A percentile compares a stretch with the other conserved stretches of the same genome.
Evolutionary conservation across 1,140 invertebrate species (phyloP).

Genomic region (Cataglyphis hispanica): DNA sequence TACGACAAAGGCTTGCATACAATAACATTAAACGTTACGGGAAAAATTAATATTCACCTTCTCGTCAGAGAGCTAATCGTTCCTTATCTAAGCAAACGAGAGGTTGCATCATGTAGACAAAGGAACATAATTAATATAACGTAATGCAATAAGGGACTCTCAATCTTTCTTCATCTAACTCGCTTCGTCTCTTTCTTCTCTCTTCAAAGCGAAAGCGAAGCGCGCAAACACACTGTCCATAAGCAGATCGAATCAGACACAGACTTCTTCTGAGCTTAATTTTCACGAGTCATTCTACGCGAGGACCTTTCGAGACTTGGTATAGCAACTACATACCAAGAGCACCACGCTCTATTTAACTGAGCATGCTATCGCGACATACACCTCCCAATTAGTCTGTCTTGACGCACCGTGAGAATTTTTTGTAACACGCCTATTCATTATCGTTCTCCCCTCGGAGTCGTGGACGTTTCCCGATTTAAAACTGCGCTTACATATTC

Average conservation of each 20-base stretch:
- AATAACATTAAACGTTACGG: constrained; percentile 17
- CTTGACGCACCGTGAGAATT: constrained; percentile 78
- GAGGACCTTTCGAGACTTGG: not conserved
- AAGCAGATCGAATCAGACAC: constrained; percentile 64
- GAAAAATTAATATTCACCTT: constrained; percentile 31
- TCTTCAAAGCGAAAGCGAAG: not conserved
- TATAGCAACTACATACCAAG: not conserved
- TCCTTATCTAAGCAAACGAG: not conserved
- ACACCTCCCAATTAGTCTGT: constrained; percentile 77
- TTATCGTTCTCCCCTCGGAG: constrained; percentile 5
- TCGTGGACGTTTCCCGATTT: constrained; percentile 1
- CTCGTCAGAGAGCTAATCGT: constrained; percentile 5
- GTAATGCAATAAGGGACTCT: constrained; percentile 36
- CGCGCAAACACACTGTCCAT: not conserved
- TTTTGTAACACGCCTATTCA: constrained; percentile 49
- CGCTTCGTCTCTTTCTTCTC: not conserved
- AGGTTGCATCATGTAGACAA: constrained; percentile 51
- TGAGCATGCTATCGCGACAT: constrained; percentile 72
- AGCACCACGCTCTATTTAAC: constrained; percentile 73
- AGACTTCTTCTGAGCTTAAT: constrained; percentile 2
- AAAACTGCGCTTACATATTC: not conserved
- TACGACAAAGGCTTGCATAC: not conserved
- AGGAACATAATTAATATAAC: constrained; percentile 73
- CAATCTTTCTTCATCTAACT: constrained; percentile 20
- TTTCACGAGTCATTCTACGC: constrained; percentile 65